Evolutionary conservation across 2,888 invertebrate species (phyloP).

Genomic region (Shargacucullia verbasci): DNA sequence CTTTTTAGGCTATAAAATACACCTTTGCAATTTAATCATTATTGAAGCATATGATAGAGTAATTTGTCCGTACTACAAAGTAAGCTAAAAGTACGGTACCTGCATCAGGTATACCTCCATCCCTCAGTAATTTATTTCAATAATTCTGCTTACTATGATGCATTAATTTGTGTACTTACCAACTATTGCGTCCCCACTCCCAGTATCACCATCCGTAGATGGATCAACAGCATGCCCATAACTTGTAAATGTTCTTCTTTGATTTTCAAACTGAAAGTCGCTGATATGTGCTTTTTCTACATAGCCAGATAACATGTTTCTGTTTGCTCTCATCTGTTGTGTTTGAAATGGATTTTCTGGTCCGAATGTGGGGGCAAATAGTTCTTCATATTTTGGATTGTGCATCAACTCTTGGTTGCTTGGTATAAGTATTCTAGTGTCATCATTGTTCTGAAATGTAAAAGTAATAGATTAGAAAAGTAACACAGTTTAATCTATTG

Average conservation of each 20-base stretch:
- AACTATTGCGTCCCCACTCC: slow-evolving; percentile 84
- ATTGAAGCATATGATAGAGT: too few relatives aligned
- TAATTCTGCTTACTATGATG: background rate
- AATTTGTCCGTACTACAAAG: too few relatives aligned
- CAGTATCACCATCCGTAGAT: slow-evolving; percentile 91
- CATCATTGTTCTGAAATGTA: slow-evolving; percentile 91
- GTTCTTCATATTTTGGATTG: slow-evolving; percentile 98
- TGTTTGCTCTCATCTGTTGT: slow-evolving; percentile 94
- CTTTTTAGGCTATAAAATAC: too few relatives aligned
- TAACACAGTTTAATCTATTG: too few relatives aligned
- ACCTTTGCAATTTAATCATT: too few relatives aligned
- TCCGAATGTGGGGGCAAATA: slow-evolving; percentile 97
- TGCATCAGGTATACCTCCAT: too few relatives aligned
- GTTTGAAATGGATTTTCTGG: slow-evolving; percentile 98
- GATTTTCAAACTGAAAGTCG: slow-evolving; percentile 99
- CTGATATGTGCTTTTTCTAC: slow-evolving; percentile 98
- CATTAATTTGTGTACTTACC: slow-evolving; percentile 68
- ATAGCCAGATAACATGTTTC: slow-evolving; percentile 98
- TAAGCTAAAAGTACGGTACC: too few relatives aligned
- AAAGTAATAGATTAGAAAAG: slow-evolving; percentile 11
- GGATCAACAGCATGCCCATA: slow-evolving; percentile 99
- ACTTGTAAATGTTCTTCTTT: slow-evolving; percentile 97
- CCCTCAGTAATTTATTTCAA: too few relatives aligned
- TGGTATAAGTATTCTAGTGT: slow-evolving; percentile 92
- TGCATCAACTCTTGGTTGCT: slow-evolving; percentile 95